Base-by-base conservation (phyloP, 2,113 vertebrate genomes). In the Aphelocoma coerulescens region DNA sequence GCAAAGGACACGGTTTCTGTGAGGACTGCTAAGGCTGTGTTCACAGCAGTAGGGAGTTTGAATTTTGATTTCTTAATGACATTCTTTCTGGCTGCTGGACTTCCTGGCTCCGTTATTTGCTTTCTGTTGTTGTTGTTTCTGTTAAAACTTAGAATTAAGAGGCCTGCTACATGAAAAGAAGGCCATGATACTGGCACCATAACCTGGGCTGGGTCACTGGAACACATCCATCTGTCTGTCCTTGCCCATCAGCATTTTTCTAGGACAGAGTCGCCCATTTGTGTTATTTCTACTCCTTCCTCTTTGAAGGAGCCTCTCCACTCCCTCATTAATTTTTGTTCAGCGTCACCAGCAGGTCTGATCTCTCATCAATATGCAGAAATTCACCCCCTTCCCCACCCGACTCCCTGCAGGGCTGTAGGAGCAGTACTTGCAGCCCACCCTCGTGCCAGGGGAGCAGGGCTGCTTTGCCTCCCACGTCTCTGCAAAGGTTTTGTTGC, bases 401-500 rank as follows among this genome's bases (percentile, higher is more conserved):
- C 0, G 0, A 4, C 48, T 89, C 85, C 67, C 55, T 51, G 28
- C 63, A 65, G 59, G 49, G 63, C 48, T 41, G 4, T 15, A 71
- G 73, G 30, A 88, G 63, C 2, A 0, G 43, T 77, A 93, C 78
- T 74, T 88, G 62, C 85, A 81, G 43, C 76, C 55, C 93, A 55
- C 69, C 76, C 1, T 0, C 0, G 0, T 0, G 0, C 35, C 81
- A 83, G 63, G 52, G 48, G 46, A 84, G 46, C 0, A 0, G 44
- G 49, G 52, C 62, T 78, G 85, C 74, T 46, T 74, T 7, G 1
- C 71, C 55, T 95, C 67, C 81, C 49, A 58, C 10, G 0, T 66
- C 66, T 63, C 88, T 92, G 68, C 22, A 68, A 85, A 87, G 92
- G 69, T 91, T 93, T 78, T 2, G 0, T 20, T 0, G 1, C 69